Base-by-base conservation (phyloP, 2,888 invertebrate species). In the Neoaliturus tenellus region DNA sequence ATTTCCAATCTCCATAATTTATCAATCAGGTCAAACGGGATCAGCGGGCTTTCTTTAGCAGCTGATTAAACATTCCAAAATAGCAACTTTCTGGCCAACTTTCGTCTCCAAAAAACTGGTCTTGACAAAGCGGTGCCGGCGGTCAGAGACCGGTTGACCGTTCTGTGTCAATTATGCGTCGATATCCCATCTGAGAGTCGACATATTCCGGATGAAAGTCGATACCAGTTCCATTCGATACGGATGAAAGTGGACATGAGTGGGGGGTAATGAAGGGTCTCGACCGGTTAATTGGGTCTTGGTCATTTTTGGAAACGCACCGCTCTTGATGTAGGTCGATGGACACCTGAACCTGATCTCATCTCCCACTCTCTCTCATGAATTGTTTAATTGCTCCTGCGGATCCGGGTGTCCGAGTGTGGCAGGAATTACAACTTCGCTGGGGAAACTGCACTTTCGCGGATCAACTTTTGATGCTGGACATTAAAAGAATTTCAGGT, bases 231-330 rank as follows among this genome's bases (percentile, higher is more conserved):
- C 51, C 51, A 23, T 51, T 71, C n/a, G 35, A n/a, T 71, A 41
- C 41, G 71, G 71, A 71, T 23, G 71, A 39, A 71, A 71, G 71
- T 71, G 71, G 71, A 20, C 20, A 28, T 8, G 20, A 20, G 25
- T 28, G 25, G 62, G 62, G 39, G 73, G 44, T 75, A 44, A 75
- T 75, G 73, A 75, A 39, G 44, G 73, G 3, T 39, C 73, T 48
- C 39, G 39, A 75, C 73, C 73, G 73, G 44, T 75, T 75, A 75
- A 75, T 75, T 75, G 73, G 73, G 44, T 28, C 73, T 75, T 69
- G 73, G 25, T 41, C 73, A 44, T 41, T 75, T 75, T 75, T 75
- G 73, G 41, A 75, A 39, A 44, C 73, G 73, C 55, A 23, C 20
- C 73, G 23, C 44, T 44, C 44, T 20, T 1, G 14, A 69, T 69